These are phyloP conservation scores for Carduelis carduelis DNA, from an alignment of 2,797 vertebrate genomes.

Conservation along the genomic window DNA sequence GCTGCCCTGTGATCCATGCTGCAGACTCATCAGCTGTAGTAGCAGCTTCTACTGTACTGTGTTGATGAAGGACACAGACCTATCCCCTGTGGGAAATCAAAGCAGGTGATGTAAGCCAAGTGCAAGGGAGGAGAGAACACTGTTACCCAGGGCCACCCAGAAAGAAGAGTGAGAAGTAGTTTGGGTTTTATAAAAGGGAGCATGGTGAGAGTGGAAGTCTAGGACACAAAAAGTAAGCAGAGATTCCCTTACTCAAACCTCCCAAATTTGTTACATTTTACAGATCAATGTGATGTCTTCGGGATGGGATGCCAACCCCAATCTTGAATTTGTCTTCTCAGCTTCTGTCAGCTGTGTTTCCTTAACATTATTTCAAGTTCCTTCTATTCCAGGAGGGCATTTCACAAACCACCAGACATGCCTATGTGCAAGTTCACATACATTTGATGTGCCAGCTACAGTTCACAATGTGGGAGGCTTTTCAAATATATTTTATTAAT, in stretches of 20 bases:
- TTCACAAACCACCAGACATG: not conserved
- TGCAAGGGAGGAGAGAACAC: not conserved
- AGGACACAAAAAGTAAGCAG: not conserved
- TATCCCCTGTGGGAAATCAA: not conserved
- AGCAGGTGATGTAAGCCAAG: not conserved
- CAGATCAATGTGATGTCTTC: not conserved
- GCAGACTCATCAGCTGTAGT: not conserved
- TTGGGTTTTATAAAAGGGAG: conserved; percentile 26
- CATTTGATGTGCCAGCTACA: not conserved
- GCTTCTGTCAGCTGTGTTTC: not conserved
- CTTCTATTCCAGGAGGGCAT: not conserved
- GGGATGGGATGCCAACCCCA: not conserved
- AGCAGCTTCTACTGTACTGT: not conserved
- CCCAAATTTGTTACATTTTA: conserved; percentile 1
- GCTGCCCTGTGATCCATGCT: not conserved
- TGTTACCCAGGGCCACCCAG: not conserved
- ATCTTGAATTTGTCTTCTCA: not conserved
- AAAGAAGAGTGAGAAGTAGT: not conserved
- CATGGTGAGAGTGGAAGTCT: not conserved
- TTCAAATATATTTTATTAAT: conserved; percentile 23
- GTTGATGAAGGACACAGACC: not conserved
- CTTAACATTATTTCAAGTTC: conserved; percentile 25
- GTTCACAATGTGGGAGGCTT: not conserved
- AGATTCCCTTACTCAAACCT: not conserved
- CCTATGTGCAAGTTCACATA: not conserved